These are phyloP conservation scores for Dugesia japonica DNA, from an alignment of 2,888 invertebrate species.

Conservation along the genomic window DNA sequence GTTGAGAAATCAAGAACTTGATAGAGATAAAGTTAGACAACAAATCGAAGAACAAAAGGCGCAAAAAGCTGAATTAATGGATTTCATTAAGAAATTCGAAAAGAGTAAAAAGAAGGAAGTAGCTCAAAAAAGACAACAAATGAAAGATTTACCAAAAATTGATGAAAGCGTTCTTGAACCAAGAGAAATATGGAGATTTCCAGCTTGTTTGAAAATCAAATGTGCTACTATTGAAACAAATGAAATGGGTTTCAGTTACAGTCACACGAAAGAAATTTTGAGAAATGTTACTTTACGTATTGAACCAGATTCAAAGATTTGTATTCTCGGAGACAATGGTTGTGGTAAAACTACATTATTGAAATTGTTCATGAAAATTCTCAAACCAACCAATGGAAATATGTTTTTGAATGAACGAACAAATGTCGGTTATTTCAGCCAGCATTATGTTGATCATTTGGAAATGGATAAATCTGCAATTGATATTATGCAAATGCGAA, in stretches of 20 bases:
- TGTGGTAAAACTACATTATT: background rate
- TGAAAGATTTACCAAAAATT: too few species aligned
- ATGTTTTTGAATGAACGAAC: background rate
- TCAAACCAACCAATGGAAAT: background rate
- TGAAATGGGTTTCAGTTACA: background rate
- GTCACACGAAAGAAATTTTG: background rate
- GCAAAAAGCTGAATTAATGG: background rate
- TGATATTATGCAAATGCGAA: background rate
- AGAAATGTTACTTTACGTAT: background rate
- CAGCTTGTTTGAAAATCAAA: background rate
- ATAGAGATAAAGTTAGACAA: background rate
- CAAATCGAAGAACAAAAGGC: background rate
- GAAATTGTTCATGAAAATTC: slow-evolving; percentile 8
- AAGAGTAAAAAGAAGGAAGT: too few species aligned
- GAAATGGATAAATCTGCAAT: background rate
- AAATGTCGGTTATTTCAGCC: slow-evolving; percentile 10
- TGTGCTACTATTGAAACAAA: background rate
- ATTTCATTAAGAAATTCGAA: too few species aligned
- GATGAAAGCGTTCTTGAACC: background rate
- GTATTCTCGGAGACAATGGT: slow-evolving; percentile 15
- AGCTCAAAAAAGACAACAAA: too few species aligned
- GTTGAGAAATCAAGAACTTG: background rate
- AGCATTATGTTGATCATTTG: background rate
- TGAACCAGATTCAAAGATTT: slow-evolving; percentile 6
- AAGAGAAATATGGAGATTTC: slow-evolving; percentile 1